A percentile compares a stretch with the other conserved stretches of the same genome.
These are phyloP conservation scores for Phrixothrix hirtus DNA, from an alignment of 2,888 invertebrate species.

Conservation along the genomic window DNA sequence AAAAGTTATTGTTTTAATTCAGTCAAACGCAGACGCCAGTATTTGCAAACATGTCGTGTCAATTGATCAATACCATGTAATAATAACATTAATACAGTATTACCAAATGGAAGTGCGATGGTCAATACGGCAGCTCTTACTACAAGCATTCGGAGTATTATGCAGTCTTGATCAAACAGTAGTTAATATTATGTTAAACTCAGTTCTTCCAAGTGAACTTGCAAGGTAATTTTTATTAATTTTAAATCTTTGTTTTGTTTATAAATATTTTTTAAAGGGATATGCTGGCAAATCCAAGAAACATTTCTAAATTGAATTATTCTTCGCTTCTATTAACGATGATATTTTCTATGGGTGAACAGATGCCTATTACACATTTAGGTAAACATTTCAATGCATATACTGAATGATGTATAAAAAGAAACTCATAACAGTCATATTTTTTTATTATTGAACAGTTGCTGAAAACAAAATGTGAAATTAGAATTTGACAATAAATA, in stretches of 20 bases:
- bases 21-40: slow-evolving; percentile 85
- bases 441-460: too few relatives aligned
- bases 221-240: slow-evolving; percentile 75
- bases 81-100: slow-evolving; percentile 85
- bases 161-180: slow-evolving; percentile 83
- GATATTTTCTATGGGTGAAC: slow-evolving; percentile 88
- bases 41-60: slow-evolving; percentile 84
- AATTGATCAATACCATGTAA: slow-evolving; percentile 80
- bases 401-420: too few relatives aligned
- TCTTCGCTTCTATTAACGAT: slow-evolving; percentile 83
- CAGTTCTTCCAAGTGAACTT: slow-evolving; percentile 87
- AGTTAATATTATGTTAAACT: slow-evolving; percentile 80
- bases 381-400: slow-evolving; percentile 59
- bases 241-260: neutral
- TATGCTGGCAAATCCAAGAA: slow-evolving; percentile 78
- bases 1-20: slow-evolving; percentile 5
- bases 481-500: too few relatives aligned
- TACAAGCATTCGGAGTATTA: slow-evolving; percentile 86
- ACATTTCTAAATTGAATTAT: slow-evolving; percentile 79
- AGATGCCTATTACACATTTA: slow-evolving; percentile 85
- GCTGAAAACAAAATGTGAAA: too few relatives aligned
- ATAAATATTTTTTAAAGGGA: slow-evolving; percentile 57
- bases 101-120: slow-evolving; percentile 95
- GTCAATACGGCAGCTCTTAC: slow-evolving; percentile 78
- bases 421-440: too few relatives aligned